Base-by-base conservation (phyloP, 2,797 vertebrate genomes). In the Chrosomus eos region DNA sequence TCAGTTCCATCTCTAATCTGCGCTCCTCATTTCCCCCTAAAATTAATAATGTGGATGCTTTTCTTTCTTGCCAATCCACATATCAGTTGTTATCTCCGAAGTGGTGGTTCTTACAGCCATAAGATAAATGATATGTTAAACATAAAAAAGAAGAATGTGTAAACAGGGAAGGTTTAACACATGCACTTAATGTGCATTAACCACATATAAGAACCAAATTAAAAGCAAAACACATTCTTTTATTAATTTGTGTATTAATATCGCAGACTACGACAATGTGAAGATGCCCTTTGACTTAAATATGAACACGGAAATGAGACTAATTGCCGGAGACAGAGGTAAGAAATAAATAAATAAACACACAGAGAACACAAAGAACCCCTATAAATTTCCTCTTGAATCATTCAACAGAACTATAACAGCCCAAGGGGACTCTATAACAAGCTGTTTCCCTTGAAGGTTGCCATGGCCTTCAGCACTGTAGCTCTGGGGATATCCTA, bases 361-460 rank as follows among this genome's bases (percentile, higher is more conserved):
- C 33, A 70, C 23, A 36, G 9, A 77, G 70, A 60, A 89, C 82
- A 62, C 90, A 91, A 90, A 91, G 89, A 92, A 90, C 90, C 92
- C 91, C 94, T 87, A 91, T 91, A 81, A 85, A 81, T 89, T 88
- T 87, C 83, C 83, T 85, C 83, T 85, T 89, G 81, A 89, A 89
- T 88, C 86, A 87, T 86, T 87, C 80, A 89, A 92, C 91, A 91
- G 91, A 92, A 89, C 90, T 90, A 91, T 93, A 93, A 91, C 91
- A 93, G 93, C 94, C 95, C 92, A 94, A 94, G 94, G 94, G 93
- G 94, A 93, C 95, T 94, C 93, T 93, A 94, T 95, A 94, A 94
- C 91, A 94, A 92, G 94, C 90, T 77, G 79, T 67, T 55, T 88
- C 92, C 93, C 89, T 88, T 80, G 91, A 93, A 94, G 94, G 91